A percentile compares a stretch with the other conserved stretches of the same genome.
phyloP scores from a whole-genome alignment of 2,888 invertebrate genomes.

The Rhagonycha fulva region DNA sequence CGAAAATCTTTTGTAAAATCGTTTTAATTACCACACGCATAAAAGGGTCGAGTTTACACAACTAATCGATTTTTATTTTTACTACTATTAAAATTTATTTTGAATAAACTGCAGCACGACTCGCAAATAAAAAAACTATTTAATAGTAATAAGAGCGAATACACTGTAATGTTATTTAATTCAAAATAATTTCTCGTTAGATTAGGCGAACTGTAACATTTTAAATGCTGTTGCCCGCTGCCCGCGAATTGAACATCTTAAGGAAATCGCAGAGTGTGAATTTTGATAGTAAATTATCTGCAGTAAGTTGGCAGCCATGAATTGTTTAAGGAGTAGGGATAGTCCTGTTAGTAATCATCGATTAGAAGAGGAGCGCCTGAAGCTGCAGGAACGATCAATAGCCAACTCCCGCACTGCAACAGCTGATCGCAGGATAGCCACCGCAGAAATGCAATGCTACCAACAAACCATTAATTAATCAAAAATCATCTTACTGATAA shows the following conservation, averaged over 20 bases:
- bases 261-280: slow-evolving; percentile 8
- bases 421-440: slow-evolving; percentile 48
- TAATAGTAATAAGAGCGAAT: not conserved
- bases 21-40: not conserved
- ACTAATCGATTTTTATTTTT: not conserved
- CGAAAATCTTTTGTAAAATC: not conserved
- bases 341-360: slow-evolving; percentile 46
- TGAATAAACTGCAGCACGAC: too few relatives aligned
- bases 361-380: slow-evolving; percentile 45
- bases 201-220: not conserved
- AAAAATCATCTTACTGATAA: not conserved
- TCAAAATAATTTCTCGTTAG: not conserved
- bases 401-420: slow-evolving; percentile 53
- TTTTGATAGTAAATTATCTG: slow-evolving; percentile 22
- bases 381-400: slow-evolving; percentile 49
- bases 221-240: not conserved
- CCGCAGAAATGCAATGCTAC: slow-evolving; percentile 19
- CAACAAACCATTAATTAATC: slow-evolving; percentile 1
- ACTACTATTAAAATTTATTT: not conserved
- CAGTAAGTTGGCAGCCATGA: slow-evolving; percentile 22
- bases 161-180: not conserved
- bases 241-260: not conserved
- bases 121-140: not conserved
- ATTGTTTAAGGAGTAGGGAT: slow-evolving; percentile 23
- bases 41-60: not conserved